Evolutionary conservation across 2,113 vertebrate genomes (phyloP).

Genomic region (Patagioenas fasciata): DNA sequence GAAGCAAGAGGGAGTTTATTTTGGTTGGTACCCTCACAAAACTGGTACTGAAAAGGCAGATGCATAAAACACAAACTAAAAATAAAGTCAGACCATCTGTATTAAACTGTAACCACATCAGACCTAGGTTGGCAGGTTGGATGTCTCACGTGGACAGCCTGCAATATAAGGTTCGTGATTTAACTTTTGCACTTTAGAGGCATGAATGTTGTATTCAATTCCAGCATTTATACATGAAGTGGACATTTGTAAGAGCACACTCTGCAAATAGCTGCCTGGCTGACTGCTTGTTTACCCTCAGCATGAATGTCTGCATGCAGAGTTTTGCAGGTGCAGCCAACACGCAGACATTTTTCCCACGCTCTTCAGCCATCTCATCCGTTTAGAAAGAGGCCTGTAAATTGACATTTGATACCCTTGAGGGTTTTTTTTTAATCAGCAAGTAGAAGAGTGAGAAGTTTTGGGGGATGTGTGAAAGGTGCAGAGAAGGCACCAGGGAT

Average conservation of each 20-base stretch:
- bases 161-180: background rate
- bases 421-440: background rate
- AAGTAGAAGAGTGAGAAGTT: background rate
- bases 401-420: background rate
- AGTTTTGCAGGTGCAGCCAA: constrained; percentile 42
- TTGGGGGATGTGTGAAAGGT: background rate
- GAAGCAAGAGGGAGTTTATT: background rate
- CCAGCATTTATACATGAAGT: background rate
- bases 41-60: background rate
- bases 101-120: background rate
- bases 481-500: background rate
- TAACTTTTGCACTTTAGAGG: background rate
- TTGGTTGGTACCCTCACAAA: background rate
- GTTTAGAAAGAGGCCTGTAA: background rate
- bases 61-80: background rate
- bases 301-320: background rate
- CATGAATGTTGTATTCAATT: background rate
- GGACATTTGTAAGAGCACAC: background rate
- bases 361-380: background rate
- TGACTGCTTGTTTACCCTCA: constrained; percentile 5
- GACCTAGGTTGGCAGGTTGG: background rate
- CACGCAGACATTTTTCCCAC: background rate
- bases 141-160: background rate
- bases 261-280: constrained; percentile 5
- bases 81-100: background rate